Conservation (phyloP, 2,113 vertebrate species). For the Hipposideros armiger region DNA sequence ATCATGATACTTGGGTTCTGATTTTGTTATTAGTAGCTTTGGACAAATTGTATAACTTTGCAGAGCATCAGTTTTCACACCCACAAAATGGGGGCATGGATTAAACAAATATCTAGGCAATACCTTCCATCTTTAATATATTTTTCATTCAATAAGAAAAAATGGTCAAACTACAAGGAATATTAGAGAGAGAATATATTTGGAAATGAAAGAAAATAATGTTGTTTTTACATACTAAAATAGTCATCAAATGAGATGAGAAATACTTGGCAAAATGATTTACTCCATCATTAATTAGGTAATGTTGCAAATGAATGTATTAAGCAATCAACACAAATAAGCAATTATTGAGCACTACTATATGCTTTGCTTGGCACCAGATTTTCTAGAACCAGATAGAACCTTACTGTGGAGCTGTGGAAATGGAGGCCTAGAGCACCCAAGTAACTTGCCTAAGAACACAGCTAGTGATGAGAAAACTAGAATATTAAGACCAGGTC, state of each 20-base stretch:
- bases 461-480: not conserved
- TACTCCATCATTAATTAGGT: not conserved
- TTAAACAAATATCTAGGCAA: not conserved
- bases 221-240: not conserved
- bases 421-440: not conserved
- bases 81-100: not conserved
- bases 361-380: not conserved
- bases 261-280: not conserved
- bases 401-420: not conserved
- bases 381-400: not conserved
- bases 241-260: not conserved
- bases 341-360: not conserved
- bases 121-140: not conserved
- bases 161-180: not conserved
- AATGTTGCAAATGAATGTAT: not conserved
- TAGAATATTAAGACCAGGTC: not conserved
- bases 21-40: not conserved
- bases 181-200: not conserved
- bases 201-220: slow-evolving; percentile 7
- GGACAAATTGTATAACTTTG: not conserved
- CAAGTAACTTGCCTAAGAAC: not conserved
- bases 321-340: not conserved
- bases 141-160: slow-evolving; percentile 28
- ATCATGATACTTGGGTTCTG: not conserved
- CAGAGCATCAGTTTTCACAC: not conserved